Base-by-base conservation (phyloP, 2,888 invertebrate genomes). In the Troglohyphantes excavatus region DNA sequence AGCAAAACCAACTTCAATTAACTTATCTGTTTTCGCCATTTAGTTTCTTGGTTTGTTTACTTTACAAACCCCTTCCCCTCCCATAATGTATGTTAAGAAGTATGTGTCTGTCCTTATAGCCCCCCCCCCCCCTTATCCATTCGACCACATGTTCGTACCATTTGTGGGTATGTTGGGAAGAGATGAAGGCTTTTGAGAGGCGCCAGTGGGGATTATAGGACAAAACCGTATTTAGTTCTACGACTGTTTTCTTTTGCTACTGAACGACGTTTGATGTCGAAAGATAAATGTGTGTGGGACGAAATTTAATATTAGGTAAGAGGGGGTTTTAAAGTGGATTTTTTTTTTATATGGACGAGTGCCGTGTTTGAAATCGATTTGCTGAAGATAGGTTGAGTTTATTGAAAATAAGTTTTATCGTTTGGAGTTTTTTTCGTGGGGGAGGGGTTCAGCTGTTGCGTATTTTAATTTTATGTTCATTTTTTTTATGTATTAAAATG, bases 221-320 rank as follows among this genome's bases (percentile, higher is more conserved):
- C 39, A 82, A 65, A 67, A 53, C 76, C 68, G 67, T 78, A 78
- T 86, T 86, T 86, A 78, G 78, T 68, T 23, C 33, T 46, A 68
- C 39, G 19, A 67, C 79, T 59, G 53, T 53, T 68, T 59, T 81
- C 53, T 33, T 81, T 59, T 53, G 33, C 39, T 72, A 53, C 46
- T 13, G 39, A 61, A 78, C 65, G 61, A 46, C 53, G 17, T 53
- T 27, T 43, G n/a, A 65, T 78, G 63, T n/a, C 72, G 82, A 61
- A 82, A 82, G 70, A 72, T 29, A 72, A 46, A 46, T 72, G 26
- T 27, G 72, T 72, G 72, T 72, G 26, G 70, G 70, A 70, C 11
- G 72, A n/a, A n/a, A 17, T 13, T 53, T 53, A 53, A 13, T 53
- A n/a, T 53, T 13, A 53, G 53, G 53, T 53, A 53, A 53, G 53